phyloP scores from a whole-genome alignment of 2,888 invertebrate species.

The Leucophenga montana region DNA sequence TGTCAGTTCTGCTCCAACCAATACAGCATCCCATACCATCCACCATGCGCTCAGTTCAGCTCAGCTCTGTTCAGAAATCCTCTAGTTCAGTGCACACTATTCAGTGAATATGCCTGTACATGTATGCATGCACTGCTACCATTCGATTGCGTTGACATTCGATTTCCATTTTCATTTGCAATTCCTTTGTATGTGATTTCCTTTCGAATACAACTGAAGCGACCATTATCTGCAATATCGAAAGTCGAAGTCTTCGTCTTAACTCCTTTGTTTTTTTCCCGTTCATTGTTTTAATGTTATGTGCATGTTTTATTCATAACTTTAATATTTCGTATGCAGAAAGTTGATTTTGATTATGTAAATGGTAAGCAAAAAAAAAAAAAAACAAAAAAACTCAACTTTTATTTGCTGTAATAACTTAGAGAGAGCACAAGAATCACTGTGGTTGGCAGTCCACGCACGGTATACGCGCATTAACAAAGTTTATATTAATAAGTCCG shows the following conservation, averaged over 20 bases:
- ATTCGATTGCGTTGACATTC: slow-evolving; percentile 25
- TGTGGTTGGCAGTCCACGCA: no score
- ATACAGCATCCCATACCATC: no score
- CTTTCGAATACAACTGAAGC: not conserved
- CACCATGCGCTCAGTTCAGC: no score
- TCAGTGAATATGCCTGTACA: no score
- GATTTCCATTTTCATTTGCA: slow-evolving; percentile 49
- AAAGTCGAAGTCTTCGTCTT: no score
- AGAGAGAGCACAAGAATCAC: not conserved
- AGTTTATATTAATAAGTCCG: no score
- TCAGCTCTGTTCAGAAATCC: no score
- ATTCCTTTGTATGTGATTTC: slow-evolving; percentile 40
- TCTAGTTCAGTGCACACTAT: no score
- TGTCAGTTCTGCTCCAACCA: not conserved
- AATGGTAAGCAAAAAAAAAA: not conserved
- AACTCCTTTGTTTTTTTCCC: not conserved
- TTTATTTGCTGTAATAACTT: no score
- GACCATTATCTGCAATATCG: no score
- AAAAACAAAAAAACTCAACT: not conserved
- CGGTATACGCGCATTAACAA: no score
- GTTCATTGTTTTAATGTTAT: slow-evolving; percentile 23
- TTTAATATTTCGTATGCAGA: slow-evolving; percentile 56
- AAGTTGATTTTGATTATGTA: slow-evolving; percentile 28
- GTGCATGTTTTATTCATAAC: slow-evolving; percentile 64
- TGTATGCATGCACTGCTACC: no score